Percentiles rank a stretch among this genome's conserved stretches.
These are phyloP conservation scores for Leptopilina syphax DNA, from an alignment of 2,888 invertebrate genomes.

Conservation along the genomic window DNA sequence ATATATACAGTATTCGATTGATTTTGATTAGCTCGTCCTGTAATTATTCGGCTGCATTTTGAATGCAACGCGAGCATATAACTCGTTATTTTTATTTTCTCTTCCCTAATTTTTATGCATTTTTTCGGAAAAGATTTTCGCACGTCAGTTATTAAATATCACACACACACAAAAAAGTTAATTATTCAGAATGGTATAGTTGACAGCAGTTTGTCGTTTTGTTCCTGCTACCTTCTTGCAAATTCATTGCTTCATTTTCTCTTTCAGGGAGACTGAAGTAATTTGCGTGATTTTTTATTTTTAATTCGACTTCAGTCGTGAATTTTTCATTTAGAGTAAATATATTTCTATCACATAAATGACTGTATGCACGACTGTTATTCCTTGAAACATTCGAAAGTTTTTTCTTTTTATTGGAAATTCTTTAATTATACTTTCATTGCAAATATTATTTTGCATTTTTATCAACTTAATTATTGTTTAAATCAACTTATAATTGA, in stretches of 20 bases:
- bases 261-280: not conserved
- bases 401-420: too few relatives aligned
- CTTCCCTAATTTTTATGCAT: slow-evolving; percentile 54
- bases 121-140: slow-evolving; percentile 47
- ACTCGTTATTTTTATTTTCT: slow-evolving; percentile 55
- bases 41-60: slow-evolving; percentile 65
- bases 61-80: slow-evolving; percentile 69
- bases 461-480: too few relatives aligned
- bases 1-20: slow-evolving; percentile 58
- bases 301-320: not conserved
- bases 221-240: not conserved
- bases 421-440: too few relatives aligned
- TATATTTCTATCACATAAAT: not conserved
- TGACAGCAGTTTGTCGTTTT: slow-evolving; percentile 16
- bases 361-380: too few relatives aligned
- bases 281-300: slow-evolving; percentile 6
- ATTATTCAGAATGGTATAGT: slow-evolving; percentile 7
- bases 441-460: too few relatives aligned
- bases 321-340: slow-evolving; percentile 18
- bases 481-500: too few relatives aligned
- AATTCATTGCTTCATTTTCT: slow-evolving; percentile 34
- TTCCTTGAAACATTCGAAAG: too few relatives aligned
- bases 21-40: slow-evolving; percentile 71
- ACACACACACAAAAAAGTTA: slow-evolving; percentile 8
- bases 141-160: slow-evolving; percentile 17